Evolutionary conservation across 2,113 vertebrate genomes (phyloP), one percentile per base, ranked within the genome.

Genomic region (Acrocephalus arundinaceus): DNA sequence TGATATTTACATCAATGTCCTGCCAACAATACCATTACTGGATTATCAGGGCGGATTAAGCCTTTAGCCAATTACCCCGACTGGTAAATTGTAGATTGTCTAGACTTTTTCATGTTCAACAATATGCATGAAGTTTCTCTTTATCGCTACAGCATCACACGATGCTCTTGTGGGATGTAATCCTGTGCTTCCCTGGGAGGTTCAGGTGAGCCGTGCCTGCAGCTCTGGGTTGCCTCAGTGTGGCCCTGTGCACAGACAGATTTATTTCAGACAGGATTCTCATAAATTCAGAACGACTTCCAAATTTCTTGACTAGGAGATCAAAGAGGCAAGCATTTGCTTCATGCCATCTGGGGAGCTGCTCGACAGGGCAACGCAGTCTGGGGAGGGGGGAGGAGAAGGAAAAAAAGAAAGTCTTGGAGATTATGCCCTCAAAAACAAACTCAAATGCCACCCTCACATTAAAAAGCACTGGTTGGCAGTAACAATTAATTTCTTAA

Each of bases 401-500:
- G 33, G 84, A 37, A 83, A 92, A 75, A 96, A 95, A 93, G 57
- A 93, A 92, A 89, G 72, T 93, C 93, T 92, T 20, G 41, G 90
- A 92, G 88, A 96, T 95, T 93, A 97, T 95, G 81, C 81, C 75
- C 93, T 94, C 87, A 82, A 93, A 95, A 93, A 85, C 90, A 96
- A 94, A 87, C 94, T 84, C 76, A 70, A 94, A 97, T 94, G 94
- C 94, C 90, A 97, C 93, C 93, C 93, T 85, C 92, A 71, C 90
- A 95, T 95, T 92, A 94, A 97, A 96, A 97, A 95, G 90, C 90
- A 86, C 68, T 80, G 86, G 84, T 66, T 96, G 92, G 96, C 90
- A 97, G 95, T 93, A 96, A 95, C 95, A 95, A 96, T 96, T 95
- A 96, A 96, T 96, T 96, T 94, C 93, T 96, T 87, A 95, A 92